Conservation (phyloP, 2,113 vertebrate species). For the Nansenia antarctica region DNA sequence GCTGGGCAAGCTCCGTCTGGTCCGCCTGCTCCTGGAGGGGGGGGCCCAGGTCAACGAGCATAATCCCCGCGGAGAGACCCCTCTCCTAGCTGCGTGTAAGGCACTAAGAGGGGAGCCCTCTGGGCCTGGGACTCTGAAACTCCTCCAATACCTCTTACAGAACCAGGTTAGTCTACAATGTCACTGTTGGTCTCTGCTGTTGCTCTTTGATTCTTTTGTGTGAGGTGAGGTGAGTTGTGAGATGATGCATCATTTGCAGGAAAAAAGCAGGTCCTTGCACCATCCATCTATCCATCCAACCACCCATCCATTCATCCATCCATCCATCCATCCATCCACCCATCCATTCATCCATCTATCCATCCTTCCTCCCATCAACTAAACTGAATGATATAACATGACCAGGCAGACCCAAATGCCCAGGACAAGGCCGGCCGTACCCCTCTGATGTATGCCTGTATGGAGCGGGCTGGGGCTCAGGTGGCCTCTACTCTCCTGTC, state of each 20-base stretch:
- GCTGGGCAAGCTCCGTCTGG: slow-evolving; percentile 67
- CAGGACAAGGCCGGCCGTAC: slow-evolving; percentile 66
- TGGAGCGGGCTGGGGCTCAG: slow-evolving; percentile 58
- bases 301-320: too few species aligned
- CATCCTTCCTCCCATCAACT: too few species aligned
- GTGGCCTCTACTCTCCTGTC: slow-evolving; percentile 58
- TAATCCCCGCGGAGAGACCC: slow-evolving; percentile 64
- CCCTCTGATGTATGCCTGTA: slow-evolving; percentile 73
- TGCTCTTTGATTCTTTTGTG: too few species aligned
- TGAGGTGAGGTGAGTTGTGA: too few species aligned
- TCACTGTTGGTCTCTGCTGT: too few species aligned
- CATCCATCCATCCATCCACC: too few species aligned
- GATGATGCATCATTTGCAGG: too few species aligned
- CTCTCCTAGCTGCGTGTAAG: slow-evolving; percentile 68
- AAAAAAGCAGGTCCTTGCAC: too few species aligned
- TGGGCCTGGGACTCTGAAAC: slow-evolving; percentile 35
- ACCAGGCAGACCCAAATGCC: neutral
- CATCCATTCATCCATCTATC: too few species aligned
- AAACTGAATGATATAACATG: too few species aligned
- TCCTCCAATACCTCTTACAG: slow-evolving; percentile 64
- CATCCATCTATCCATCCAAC: too few species aligned
- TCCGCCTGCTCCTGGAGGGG: slow-evolving; percentile 71
- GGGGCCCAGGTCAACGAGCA: slow-evolving; percentile 69
- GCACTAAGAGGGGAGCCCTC: slow-evolving; percentile 47
- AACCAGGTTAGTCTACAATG: slow-evolving; percentile 61